Conservation (phyloP, 1,140 invertebrate species). For the Cephus cinctus region DNA sequence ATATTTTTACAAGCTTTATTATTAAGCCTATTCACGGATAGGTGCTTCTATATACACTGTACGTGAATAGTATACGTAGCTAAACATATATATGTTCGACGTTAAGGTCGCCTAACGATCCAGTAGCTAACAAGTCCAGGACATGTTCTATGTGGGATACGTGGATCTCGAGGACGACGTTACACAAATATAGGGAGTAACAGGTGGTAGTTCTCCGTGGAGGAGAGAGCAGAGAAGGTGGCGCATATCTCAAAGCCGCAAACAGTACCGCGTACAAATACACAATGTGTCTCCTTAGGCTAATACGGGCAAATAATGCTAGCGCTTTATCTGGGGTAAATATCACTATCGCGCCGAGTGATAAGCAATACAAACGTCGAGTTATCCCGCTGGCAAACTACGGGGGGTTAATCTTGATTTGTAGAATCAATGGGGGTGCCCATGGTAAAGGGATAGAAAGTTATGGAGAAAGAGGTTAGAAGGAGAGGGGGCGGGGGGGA, state of each 20-base stretch:
- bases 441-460: no score
- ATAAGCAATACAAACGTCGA: constrained; percentile 26
- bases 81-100: no score
- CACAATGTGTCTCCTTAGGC: constrained; percentile 18
- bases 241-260: constrained; percentile 12
- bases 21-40: not conserved
- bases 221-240: constrained; percentile 16
- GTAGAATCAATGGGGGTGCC: constrained; percentile 22
- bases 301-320: constrained; percentile 27
- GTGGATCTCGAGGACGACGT: constrained; percentile 15
- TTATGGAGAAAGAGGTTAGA: not conserved
- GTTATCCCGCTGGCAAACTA: constrained; percentile 22
- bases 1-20: not conserved
- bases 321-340: constrained; percentile 34
- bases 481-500: not conserved
- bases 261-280: constrained; percentile 29
- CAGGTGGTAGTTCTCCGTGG: constrained; percentile 36
- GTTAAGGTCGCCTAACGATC: no score
- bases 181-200: constrained; percentile 31
- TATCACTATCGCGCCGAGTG: constrained; percentile 38
- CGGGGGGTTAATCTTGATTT: constrained; percentile 36
- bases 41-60: no score
- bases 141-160: no score
- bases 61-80: no score
- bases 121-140: no score